Evolutionary conservation across 2,113 vertebrate species (phyloP), one percentile per base, ranked within the genome.

Genomic region (Cettia cetti): DNA sequence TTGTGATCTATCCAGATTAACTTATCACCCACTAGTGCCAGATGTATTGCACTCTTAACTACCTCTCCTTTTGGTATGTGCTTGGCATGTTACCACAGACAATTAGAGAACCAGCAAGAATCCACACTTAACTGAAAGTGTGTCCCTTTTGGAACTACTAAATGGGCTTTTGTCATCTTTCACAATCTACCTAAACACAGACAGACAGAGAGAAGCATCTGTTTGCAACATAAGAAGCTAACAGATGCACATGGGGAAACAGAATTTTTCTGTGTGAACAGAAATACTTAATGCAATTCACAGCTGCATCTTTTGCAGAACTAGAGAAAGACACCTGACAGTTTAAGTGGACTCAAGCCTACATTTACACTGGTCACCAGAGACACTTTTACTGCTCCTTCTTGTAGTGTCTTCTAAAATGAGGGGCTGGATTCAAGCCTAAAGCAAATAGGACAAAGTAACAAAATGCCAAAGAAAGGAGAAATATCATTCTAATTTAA

Each of bases 321-420:
- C 44, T 53, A 64, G 61, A 92, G 72, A 94, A 86, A 49, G 81
- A 85, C 57, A 91, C 33, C 72, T 60, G 81, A 85, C 50, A 61
- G 42, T 56, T 89, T 68, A 68, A 82, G 44, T 33, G 59, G 53
- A 84, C 72, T 59, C 1, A 7, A 88, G 60, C 14, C 44, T 53
- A 52, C 28, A 35, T 52, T 69, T 81, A 31, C 44, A 84, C 28
- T 86, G 61, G 49, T 40, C 69, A 92, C 33, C 60, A 92, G 60
- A 89, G 47, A 42, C 20, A 44, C 49, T 91, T 91, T 49, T 31
- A 89, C 49, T 71, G 12, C 17, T 66, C 10, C 28, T 83, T 18
- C 39, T 83, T 45, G 33, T 23, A 52, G 15, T 5, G 12, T 30
- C 22, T 74, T 83, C 33, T 84, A 47, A n/a, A 86, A 27, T 6